Evolutionary conservation across 2,113 vertebrate genomes (phyloP).

Genomic region (Felis chaus): DNA sequence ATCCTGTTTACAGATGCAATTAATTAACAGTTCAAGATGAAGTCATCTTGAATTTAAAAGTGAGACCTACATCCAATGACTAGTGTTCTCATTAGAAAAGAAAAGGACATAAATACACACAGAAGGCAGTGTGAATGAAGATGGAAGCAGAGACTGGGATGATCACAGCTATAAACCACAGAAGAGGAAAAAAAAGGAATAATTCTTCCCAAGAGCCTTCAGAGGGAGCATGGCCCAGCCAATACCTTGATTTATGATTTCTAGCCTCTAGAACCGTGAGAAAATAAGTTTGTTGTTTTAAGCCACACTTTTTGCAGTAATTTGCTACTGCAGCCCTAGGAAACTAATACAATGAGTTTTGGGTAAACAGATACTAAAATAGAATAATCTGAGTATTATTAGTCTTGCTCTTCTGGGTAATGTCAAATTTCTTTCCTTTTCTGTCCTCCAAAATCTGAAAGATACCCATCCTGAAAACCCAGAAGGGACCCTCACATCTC

Average conservation of each 20-base stretch:
- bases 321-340: not conserved
- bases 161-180: not conserved
- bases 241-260: not conserved
- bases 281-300: not conserved
- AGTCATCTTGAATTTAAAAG: not conserved
- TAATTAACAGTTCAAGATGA: not conserved
- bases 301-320: not conserved
- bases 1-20: not conserved
- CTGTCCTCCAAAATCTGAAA: slow-evolving; percentile 12
- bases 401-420: not conserved
- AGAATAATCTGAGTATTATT: not conserved
- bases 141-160: not conserved
- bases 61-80: not conserved
- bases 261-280: not conserved
- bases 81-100: not conserved
- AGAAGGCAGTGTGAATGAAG: not conserved
- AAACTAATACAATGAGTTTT: not conserved
- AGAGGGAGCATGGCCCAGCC: not conserved
- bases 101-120: not conserved
- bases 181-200: not conserved
- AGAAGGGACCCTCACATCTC: not conserved
- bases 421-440: not conserved
- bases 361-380: not conserved
- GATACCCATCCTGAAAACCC: not conserved
- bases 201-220: not conserved